Evolutionary conservation across 2,113 vertebrate species (phyloP).

Genomic region (Gallinago jamesoni): DNA sequence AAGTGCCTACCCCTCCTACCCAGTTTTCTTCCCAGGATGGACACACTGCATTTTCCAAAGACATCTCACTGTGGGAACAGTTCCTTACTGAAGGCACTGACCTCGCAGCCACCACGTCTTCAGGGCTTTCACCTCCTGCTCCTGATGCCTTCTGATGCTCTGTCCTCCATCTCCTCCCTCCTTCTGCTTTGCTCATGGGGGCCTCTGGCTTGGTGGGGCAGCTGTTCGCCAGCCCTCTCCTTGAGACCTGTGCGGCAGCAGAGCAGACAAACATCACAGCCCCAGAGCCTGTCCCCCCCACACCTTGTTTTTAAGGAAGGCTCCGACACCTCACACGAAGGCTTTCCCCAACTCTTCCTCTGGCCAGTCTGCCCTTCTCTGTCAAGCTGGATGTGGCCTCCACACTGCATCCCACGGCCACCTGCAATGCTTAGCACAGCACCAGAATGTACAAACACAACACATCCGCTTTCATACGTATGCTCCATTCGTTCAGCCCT

Average conservation of each 20-base stretch:
- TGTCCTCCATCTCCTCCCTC: neutral
- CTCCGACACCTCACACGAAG: accelerated
- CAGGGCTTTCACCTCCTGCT: neutral
- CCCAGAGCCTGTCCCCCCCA: neutral
- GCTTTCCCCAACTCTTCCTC: neutral
- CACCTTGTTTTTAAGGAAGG: neutral
- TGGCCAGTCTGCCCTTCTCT: neutral
- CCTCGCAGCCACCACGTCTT: accelerated
- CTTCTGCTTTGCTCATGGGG: neutral
- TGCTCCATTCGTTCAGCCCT: neutral
- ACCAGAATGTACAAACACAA: neutral
- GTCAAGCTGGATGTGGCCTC: neutral
- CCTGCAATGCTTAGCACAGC: neutral
- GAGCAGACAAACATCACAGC: neutral
- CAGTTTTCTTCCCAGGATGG: neutral
- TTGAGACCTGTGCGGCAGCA: neutral
- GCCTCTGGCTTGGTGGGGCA: accelerated
- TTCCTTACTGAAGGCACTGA: neutral
- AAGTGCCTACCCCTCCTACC: neutral
- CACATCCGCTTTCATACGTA: neutral
- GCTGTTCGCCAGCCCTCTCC: neutral
- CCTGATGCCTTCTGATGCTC: neutral
- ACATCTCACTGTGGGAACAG: neutral
- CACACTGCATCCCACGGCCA: accelerated
- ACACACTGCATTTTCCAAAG: neutral